Conservation (phyloP, 2,113 vertebrate species). For the Centrocercus urophasianus region DNA sequence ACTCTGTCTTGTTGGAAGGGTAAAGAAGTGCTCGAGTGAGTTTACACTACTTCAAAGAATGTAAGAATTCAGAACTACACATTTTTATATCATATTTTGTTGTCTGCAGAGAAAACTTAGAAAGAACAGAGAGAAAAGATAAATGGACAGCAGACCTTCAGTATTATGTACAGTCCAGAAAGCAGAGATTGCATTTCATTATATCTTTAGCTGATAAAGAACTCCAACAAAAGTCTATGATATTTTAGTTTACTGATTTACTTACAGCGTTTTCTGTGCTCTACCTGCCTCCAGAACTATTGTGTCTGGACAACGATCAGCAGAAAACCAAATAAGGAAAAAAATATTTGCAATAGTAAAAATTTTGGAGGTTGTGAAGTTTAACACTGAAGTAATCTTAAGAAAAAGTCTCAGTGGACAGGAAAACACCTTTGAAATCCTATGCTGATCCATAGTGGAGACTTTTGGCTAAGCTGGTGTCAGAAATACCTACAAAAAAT, state of each 20-base stretch:
- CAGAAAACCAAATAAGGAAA: conserved; percentile 1
- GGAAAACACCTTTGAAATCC: background rate
- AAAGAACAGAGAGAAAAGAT: background rate
- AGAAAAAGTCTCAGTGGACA: background rate
- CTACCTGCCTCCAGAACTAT: background rate
- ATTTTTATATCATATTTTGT: background rate
- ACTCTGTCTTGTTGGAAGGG: background rate
- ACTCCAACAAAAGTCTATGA: background rate
- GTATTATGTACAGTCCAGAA: background rate
- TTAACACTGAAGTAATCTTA: background rate
- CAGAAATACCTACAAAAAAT: background rate
- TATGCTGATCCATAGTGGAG: background rate
- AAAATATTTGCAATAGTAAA: background rate
- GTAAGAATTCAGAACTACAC: background rate
- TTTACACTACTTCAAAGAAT: background rate
- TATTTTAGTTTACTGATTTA: background rate
- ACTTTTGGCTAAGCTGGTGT: background rate
- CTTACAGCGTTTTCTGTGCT: background rate
- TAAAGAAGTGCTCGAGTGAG: background rate
- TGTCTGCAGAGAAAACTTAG: background rate
- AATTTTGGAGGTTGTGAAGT: background rate
- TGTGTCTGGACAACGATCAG: background rate
- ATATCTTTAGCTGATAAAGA: background rate
- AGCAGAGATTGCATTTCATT: background rate
- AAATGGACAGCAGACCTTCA: background rate